Percentiles rank a stretch among this genome's conserved stretches.
These are phyloP conservation scores for Neodon shergylaensis DNA, from an alignment of 2,113 vertebrate genomes.

Conservation along the genomic window DNA sequence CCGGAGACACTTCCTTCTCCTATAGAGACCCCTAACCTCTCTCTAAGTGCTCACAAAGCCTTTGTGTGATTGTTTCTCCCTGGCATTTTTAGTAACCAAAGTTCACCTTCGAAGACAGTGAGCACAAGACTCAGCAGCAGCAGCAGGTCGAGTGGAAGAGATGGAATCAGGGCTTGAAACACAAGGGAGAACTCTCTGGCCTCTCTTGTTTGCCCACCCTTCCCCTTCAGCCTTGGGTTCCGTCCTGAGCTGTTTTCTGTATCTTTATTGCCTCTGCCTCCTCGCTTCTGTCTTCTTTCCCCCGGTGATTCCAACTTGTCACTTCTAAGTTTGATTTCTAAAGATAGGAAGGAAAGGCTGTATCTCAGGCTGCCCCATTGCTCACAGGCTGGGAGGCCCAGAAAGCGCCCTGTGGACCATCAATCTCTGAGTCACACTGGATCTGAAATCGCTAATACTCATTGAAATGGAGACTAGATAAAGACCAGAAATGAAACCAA, in stretches of 20 bases:
- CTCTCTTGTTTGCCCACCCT: accelerated
- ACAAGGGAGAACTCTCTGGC: too few species aligned
- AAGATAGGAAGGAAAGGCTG: background rate
- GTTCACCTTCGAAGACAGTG: background rate
- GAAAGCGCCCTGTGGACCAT: background rate
- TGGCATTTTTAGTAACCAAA: background rate
- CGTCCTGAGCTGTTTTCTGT: background rate
- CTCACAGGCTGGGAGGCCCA: background rate
- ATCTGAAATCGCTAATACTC: background rate
- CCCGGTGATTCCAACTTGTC: background rate
- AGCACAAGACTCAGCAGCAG: background rate
- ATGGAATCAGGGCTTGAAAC: background rate
- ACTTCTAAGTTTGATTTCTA: background rate
- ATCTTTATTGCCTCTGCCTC: background rate
- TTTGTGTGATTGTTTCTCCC: background rate
- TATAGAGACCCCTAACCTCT: background rate
- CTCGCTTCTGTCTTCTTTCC: too few species aligned
- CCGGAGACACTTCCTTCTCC: background rate
- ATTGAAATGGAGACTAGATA: background rate
- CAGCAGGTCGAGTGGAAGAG: background rate
- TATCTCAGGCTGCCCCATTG: background rate
- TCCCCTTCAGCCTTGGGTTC: background rate
- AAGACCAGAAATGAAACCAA: background rate
- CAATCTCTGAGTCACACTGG: background rate
- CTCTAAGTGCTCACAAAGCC: background rate